Base-by-base conservation (phyloP, 1,140 invertebrate genomes). In the Paracyclopina nana region DNA sequence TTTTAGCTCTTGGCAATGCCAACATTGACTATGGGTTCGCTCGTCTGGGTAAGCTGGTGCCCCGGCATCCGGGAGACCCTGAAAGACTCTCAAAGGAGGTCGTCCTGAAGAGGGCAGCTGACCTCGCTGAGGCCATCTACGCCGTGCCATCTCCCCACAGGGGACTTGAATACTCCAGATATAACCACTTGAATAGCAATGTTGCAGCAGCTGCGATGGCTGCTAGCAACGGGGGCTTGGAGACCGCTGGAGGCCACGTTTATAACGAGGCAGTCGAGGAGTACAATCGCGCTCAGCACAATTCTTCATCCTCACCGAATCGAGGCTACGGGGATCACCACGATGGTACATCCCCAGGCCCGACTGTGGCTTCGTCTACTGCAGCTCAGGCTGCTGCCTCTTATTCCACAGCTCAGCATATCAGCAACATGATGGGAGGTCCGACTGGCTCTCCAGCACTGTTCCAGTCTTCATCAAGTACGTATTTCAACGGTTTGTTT, bases 11-110 rank as follows among this genome's bases (percentile, higher is more conserved):
- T 60, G 94, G 86, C 62, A 94, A 98, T 69, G 92, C 94, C 12
- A 96, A 87, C 58, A 97, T 99, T 69, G 95, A 98, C 70, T 97
- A 95, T 63, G 92, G 91, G 20, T 99, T 99, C 65, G 90, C 96
- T 69, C 75, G 94, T 61, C 74, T 99, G 58, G 88, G 95, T 67
- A 98, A 98, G 67, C 73, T 97, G 1, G 87, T 99, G 62, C 94
- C 94, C 6, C 72, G 94, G 54, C 92, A 98, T 75, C 90, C 91
- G 0, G 50, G 50, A 16, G 51, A 66, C 66, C 16, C 65, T 66
- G 48, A 60, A 62, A 53, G 55, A 53, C n/a, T 55, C 41, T 54
- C 49, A 8, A 56, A 67, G 62, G 65, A 68, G 56, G 65, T 68
- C 30, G 62, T 68, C 28, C 55, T 68, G 27, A 67, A 67, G 54